These are phyloP conservation scores for Cyprinus carpio DNA, from an alignment of 2,113 vertebrate species.

Conservation along the genomic window DNA sequence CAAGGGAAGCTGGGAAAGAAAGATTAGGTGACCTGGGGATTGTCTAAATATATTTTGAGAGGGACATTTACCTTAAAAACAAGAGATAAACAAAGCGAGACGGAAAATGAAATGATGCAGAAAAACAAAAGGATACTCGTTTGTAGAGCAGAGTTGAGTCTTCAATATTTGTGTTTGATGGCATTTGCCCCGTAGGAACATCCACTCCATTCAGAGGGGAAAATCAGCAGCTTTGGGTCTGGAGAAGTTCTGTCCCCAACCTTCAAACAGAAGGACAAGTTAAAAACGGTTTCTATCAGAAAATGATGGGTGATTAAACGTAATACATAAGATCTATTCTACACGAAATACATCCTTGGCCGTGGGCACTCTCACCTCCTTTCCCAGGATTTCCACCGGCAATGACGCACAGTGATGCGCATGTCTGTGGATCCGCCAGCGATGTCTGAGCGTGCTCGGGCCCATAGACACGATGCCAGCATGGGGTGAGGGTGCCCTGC, in stretches of 20 bases:
- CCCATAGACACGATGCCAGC: no score
- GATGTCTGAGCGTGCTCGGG: no score
- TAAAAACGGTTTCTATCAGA: background rate
- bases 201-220: conserved; percentile 87
- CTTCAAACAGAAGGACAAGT: conserved; percentile 65
- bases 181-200: conserved; percentile 89
- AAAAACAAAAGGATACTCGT: conserved; percentile 92
- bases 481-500: no score
- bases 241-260: conserved; percentile 93
- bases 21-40: background rate
- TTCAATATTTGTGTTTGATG: conserved; percentile 83
- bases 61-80: background rate
- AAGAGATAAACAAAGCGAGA: background rate
- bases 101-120: background rate
- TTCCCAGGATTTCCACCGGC: no score
- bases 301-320: background rate
- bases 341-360: no score
- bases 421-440: no score
- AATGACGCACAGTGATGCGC: no score
- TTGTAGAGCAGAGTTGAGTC: conserved; percentile 97
- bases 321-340: no score
- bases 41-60: background rate
- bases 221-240: conserved; percentile 83
- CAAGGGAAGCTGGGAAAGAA: conserved; percentile 68
- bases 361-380: no score